Evolutionary conservation across 92 coral and sea anemone species (phyloP).

Genomic region (Metridium senile): DNA sequence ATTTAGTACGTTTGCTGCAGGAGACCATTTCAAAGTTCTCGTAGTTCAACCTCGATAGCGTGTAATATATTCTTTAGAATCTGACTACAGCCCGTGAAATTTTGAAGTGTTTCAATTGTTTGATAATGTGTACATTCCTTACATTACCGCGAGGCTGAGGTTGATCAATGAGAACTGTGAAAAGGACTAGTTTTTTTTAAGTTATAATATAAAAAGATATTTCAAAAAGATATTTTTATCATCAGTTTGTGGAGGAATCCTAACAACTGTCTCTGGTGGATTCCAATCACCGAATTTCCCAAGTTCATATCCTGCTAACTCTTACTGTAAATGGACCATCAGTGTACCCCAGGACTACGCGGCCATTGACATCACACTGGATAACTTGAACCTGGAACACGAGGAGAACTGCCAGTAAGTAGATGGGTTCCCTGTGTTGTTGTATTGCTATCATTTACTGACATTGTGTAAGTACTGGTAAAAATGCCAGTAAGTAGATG

Average conservation of each 20-base stretch:
- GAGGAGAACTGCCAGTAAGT: conserved; percentile 35
- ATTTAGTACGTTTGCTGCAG: too few relatives aligned
- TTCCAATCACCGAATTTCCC: conserved; percentile 43
- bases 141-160: too few relatives aligned
- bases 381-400: conserved; percentile 25
- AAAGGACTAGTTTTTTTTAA: too few relatives aligned
- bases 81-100: too few relatives aligned
- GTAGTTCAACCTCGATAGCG: too few relatives aligned
- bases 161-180: too few relatives aligned
- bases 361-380: conserved; percentile 20
- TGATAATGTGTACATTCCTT: too few relatives aligned
- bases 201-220: too few relatives aligned
- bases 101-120: too few relatives aligned
- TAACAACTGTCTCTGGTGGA: conserved; percentile 11
- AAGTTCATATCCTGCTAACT: conserved; percentile 34
- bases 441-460: neutral
- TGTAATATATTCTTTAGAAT: too few relatives aligned
- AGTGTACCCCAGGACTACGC: conserved; percentile 27
- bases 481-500: neutral
- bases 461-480: neutral
- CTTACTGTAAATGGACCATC: conserved; percentile 35
- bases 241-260: conserved; percentile 29
- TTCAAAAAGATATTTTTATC: too few relatives aligned
- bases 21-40: too few relatives aligned
- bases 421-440: neutral